phyloP scores from a whole-genome alignment of 1,140 invertebrate species.

The Aphelenchoides avenae region DNA sequence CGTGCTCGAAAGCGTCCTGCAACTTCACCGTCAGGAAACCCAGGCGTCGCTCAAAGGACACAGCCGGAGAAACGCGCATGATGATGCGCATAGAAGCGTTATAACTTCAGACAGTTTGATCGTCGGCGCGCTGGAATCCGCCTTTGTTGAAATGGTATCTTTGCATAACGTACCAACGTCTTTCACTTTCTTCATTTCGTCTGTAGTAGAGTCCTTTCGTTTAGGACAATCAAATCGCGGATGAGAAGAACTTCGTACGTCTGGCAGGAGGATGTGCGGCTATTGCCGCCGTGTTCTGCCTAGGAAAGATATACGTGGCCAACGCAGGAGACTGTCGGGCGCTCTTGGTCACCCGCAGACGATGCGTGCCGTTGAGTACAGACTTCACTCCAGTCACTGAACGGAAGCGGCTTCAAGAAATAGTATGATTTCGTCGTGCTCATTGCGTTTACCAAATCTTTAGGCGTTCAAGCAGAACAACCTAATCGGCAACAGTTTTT shows the following conservation, averaged over 20 bases:
- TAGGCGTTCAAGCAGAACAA: conserved; percentile 65
- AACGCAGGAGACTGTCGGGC: conserved; percentile 82
- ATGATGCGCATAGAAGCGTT: conserved; percentile 9
- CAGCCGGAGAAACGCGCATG: background rate
- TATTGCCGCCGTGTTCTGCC: conserved; percentile 73
- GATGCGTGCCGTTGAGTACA: conserved; percentile 65
- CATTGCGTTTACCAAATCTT: conserved; percentile 8
- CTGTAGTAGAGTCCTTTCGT: conserved; percentile 20
- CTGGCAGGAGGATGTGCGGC: conserved; percentile 77
- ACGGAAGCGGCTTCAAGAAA: conserved; percentile 66
- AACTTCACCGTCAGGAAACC: conserved; percentile 33
- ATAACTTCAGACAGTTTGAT: conserved; percentile 67
- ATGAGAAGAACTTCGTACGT: conserved; percentile 65
- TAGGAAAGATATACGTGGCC: conserved; percentile 76
- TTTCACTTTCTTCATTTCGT: background rate
- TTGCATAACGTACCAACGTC: no score
- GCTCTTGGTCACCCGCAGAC: conserved; percentile 64
- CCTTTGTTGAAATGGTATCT: conserved; percentile 72
- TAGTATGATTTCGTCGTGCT: conserved; percentile 62
- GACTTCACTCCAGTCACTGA: conserved; percentile 74
- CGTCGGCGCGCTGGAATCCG: conserved; percentile 69
- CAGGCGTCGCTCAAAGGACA: no score
- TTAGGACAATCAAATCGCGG: conserved; percentile 68
- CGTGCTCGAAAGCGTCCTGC: conserved; percentile 41
- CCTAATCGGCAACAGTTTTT: conserved; percentile 71